These are phyloP conservation scores for Mormoops blainvillei DNA, from an alignment of 2,113 vertebrate genomes.

Conservation along the genomic window DNA sequence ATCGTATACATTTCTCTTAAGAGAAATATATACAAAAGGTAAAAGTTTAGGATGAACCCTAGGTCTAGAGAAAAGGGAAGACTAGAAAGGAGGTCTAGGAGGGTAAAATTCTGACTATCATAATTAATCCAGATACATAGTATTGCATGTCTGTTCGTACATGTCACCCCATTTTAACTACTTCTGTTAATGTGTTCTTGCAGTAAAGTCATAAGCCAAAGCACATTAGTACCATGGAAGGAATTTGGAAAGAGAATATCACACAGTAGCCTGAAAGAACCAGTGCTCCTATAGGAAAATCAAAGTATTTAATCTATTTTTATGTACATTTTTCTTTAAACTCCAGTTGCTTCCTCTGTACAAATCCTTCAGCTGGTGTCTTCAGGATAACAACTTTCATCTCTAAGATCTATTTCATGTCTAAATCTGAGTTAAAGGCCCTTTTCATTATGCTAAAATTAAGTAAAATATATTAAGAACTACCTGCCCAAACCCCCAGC, in stretches of 20 bases:
- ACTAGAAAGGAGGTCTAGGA: not conserved
- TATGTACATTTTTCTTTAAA: not conserved
- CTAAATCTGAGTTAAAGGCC: not conserved
- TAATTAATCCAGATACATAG: not conserved
- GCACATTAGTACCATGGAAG: not conserved
- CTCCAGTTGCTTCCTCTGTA: not conserved
- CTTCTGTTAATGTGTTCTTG: not conserved
- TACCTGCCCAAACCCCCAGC: not conserved
- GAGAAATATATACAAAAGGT: not conserved
- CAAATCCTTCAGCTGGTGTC: not conserved
- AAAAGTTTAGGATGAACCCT: not conserved
- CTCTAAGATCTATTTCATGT: not conserved
- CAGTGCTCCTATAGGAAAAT: not conserved
- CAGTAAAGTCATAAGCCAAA: not conserved
- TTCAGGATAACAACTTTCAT: not conserved
- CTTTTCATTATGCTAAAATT: not conserved
- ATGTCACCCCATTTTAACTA: not conserved
- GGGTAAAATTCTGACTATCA: not conserved
- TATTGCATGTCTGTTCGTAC: not conserved
- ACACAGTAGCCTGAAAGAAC: not conserved
- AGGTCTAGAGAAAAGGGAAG: not conserved
- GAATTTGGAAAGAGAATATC: not conserved
- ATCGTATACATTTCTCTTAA: constrained; percentile 5
- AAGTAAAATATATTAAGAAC: not conserved
- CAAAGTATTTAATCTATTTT: not conserved